Evolutionary conservation across 2,888 invertebrate genomes (phyloP), one percentile per base, ranked within the genome.

Genomic region (Heliconius sara): DNA sequence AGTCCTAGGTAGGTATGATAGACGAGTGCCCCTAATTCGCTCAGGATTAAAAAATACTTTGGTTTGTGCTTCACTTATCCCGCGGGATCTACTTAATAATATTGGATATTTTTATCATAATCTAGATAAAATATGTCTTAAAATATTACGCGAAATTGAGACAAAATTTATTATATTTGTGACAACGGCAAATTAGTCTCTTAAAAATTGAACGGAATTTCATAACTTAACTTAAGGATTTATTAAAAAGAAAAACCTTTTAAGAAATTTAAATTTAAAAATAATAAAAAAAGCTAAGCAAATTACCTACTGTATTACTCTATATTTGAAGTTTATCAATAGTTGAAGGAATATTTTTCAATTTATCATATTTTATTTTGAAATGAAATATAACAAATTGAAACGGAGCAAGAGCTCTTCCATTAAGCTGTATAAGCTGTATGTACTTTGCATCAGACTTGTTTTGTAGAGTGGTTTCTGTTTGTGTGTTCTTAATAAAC

Each of bases 401-500:
- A 67, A 34, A 34, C 22, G 22, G 30, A 34, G 22, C 12, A 39
- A 34, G n/a, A 39, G 68, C 68, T 22, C 67, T 1, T 19, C 68
- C 52, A 52, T n/a, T 39, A 68, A 68, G 34, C 68, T 39, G 4
- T 12, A 25, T 22, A 67, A 67, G 39, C 67, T 68, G 34, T 68
- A 68, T 43, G 43, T 68, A 43, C 43, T 68, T 68, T 68, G n/a
- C 68, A 68, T 68, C 39, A 68, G 68, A n/a, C 39, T 68, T 68
- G 68, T 68, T 68, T 43, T 39, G 25, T n/a, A 68, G 43, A 68
- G 68, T 39, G 68, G 39, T 68, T 34, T 22, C 68, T n/a, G 39
- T 39, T 68, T 39, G 22, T 67, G 22, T 39, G 68, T 52, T 52
- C 52, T 22, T 19, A 22, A 52, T 52, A 52, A 52, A 52, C 52